Base-by-base conservation (phyloP, 2,888 invertebrate species). In the Acanthococcus lagerstroemiae region DNA sequence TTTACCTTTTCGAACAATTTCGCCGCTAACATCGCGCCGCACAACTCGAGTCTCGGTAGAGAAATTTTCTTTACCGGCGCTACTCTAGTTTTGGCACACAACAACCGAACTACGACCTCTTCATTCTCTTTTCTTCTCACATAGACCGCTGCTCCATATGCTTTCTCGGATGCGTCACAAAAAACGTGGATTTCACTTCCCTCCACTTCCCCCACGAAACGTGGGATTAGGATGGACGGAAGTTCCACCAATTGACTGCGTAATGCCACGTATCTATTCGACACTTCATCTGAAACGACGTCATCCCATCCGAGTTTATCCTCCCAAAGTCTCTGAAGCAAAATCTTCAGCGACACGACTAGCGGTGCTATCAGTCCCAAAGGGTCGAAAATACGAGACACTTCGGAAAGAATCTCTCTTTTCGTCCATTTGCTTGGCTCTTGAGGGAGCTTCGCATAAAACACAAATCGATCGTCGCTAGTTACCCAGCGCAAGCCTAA, bases 1-100 rank as follows among this genome's bases (percentile, higher is more conserved):
- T 15, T 22, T 7, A 55, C 55, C 9, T 22, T 55, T 22, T 22
- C 15, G n/a, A 21, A 24, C 24, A 55, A 55, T 9, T 22, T 22
- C 19, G 25, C 6, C 19, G 27, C 24, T 15, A 55, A 26, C 27
- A 15, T 9, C 15, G 55, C 24, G 24, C 9, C 24, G 6, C 24
- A 12, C 21, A 55, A 22, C 17, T 55, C 55, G 19, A 55, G 24
- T 7, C 55, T 6, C 24, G 55, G 24, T 55, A 55, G 6, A 7
- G 55, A 21, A 26, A 21, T 21, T 55, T 15, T 48, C n/a, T 48
- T 48, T n/a, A 17, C 48, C n/a, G 48, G 48, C 48, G 55, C 19
- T 19, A 55, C 55, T 25, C 55, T 9, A 22, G 24, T 55, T 55
- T 55, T 55, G 6, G 55, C 55, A n/a, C 55, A 55, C 15, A 55